Evolutionary conservation across 2,888 invertebrate species (phyloP), one percentile per base, ranked within the genome.

Genomic region (Thysanoteuthis rhombus): DNA sequence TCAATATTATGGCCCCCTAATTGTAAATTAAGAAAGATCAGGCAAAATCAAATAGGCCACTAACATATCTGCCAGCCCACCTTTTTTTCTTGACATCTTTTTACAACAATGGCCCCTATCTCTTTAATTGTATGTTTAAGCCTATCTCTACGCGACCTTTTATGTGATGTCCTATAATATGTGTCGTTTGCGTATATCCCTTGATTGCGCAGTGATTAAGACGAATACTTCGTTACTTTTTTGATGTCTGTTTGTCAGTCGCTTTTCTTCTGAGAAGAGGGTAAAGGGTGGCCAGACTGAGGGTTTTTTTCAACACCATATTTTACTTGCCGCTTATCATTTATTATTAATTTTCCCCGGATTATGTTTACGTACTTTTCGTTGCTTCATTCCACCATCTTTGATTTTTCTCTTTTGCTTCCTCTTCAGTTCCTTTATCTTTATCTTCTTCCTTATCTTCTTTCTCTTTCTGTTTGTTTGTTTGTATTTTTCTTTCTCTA

Each of bases 161-260:
- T 75, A 75, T 75, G 32, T n/a, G 19, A 75, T 16, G 75, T 75
- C 75, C 75, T 75, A 75, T 75, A 75, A 75, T 75, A n/a, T 6
- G 75, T 75, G n/a, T 75, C 75, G 75, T 75, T 75, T 75, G 75
- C 75, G 75, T 75, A 75, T 75, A 75, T 75, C n/a, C n/a, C 75
- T n/a, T 75, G 75, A 75, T 75, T 75, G n/a, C 5, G 75, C 75
- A 32, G 75, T 75, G 75, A 75, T 75, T 75, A 75, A n/a, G 75
- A 32, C n/a, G 75, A 16, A 75, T 75, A 75, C 75, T 1, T 75
- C 75, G 75, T 75, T 75, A 75, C 75, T n/a, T 75, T 75, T 75
- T 75, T 75, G 75, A 75, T 75, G 75, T 75, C 75, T 75, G 75
- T 75, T 75, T 75, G n/a, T 75, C n/a, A n/a, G 12, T 8, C 75